phyloP scores from a whole-genome alignment of 2,888 invertebrate genomes.

The Criorhina ranunculi region DNA sequence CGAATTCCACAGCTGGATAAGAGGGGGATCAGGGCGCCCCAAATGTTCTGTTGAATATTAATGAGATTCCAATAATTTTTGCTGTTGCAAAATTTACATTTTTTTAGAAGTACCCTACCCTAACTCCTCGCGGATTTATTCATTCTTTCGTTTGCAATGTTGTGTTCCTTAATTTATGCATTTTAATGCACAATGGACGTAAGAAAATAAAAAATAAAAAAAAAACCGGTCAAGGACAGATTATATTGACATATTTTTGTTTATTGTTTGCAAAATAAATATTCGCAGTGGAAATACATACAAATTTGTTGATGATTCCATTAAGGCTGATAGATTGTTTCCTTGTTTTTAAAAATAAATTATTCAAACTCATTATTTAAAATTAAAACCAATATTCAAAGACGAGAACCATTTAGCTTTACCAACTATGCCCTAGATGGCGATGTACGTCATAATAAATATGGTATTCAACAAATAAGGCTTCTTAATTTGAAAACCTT shows the following conservation, averaged over 20 bases:
- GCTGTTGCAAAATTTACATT: conserved; percentile 21
- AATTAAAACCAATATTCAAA: too few relatives aligned
- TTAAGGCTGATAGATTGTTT: background rate
- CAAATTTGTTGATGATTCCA: conserved; percentile 1
- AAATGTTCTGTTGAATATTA: conserved; percentile 42
- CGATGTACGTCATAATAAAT: too few relatives aligned
- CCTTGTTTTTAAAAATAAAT: background rate
- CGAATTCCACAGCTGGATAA: background rate
- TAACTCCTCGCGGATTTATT: conserved; percentile 3
- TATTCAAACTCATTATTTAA: too few relatives aligned
- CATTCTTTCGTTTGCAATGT: background rate
- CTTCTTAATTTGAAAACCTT: too few relatives aligned
- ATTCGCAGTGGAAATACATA: background rate
- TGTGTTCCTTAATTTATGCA: conserved; percentile 34
- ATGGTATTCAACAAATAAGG: too few relatives aligned
- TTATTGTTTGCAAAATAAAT: background rate
- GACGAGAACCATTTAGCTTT: too few relatives aligned
- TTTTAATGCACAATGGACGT: conserved; percentile 17
- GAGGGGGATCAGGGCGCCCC: background rate
- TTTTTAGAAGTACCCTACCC: background rate
- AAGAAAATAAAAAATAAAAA: background rate
- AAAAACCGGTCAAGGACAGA: conserved; percentile 42
- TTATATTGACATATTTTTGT: conserved; percentile 19
- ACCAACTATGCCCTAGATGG: too few relatives aligned
- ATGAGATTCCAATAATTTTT: conserved; percentile 32